A percentile compares a stretch with the other conserved stretches of the same genome.
These are phyloP conservation scores for Leucoraja erinaceus DNA, from an alignment of 2,113 vertebrate species.

Conservation along the genomic window DNA sequence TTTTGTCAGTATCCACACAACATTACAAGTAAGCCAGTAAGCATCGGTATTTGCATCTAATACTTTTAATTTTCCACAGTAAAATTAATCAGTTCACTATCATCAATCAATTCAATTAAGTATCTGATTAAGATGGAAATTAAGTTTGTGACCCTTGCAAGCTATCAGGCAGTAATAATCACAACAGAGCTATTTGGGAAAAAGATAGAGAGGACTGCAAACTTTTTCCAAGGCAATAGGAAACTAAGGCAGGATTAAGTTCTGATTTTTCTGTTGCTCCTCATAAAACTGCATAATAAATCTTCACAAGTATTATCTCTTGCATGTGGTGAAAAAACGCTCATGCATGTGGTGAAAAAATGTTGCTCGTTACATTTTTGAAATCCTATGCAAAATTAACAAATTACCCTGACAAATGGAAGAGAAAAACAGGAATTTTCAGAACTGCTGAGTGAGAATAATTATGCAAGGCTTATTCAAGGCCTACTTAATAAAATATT, in stretches of 20 bases:
- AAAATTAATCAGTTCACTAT: neutral
- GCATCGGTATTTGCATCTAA: neutral
- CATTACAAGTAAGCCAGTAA: neutral
- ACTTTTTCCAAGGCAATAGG: neutral
- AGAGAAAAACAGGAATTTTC: neutral
- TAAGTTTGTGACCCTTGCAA: neutral
- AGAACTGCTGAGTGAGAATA: neutral
- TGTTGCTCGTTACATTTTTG: neutral
- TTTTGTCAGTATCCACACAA: neutral
- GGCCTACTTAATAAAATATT: too few relatives aligned
- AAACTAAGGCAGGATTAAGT: neutral
- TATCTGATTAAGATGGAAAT: constrained; percentile 14
- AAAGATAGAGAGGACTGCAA: neutral
- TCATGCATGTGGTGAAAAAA: neutral
- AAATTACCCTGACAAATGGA: neutral
- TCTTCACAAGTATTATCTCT: neutral
- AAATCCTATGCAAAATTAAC: neutral
- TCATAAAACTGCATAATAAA: neutral
- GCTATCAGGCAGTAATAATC: neutral
- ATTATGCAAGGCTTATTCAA: neutral
- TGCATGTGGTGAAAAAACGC: neutral
- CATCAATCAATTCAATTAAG: constrained; percentile 21
- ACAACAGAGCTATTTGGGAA: neutral
- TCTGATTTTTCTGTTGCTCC: neutral
- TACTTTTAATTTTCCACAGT: neutral